Conservation (phyloP, 2,888 invertebrate species). For the Xylota sylvarum region DNA sequence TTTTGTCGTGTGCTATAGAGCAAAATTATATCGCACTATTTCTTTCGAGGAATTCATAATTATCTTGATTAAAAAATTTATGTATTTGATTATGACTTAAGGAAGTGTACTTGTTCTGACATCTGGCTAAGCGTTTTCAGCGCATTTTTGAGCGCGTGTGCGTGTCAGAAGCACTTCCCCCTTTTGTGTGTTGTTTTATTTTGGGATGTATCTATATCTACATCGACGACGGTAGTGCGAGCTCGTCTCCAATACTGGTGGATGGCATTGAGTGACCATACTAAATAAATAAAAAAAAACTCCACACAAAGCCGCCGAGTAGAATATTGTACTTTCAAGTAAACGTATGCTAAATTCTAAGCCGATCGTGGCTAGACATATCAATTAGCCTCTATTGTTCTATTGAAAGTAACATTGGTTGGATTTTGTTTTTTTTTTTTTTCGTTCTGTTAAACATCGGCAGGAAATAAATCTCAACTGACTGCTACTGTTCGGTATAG, state of each 20-base stretch:
- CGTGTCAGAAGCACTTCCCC: conserved; percentile 60
- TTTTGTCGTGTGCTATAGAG: conserved; percentile 33
- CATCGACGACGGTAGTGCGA: no score
- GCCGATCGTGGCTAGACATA: conserved; percentile 69
- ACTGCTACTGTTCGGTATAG: conserved; percentile 33
- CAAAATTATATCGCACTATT: conserved; percentile 39
- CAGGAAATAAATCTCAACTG: conserved; percentile 73
- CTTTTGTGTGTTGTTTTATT: conserved; percentile 21
- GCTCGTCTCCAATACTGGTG: conserved; percentile 52
- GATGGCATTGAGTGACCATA: conserved; percentile 73
- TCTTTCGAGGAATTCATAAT: conserved; percentile 48
- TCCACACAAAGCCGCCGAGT: conserved; percentile 68
- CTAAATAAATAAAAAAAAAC: conserved; percentile 64
- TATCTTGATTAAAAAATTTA: conserved; percentile 33
- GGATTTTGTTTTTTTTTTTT: conserved; percentile 39
- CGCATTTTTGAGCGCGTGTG: conserved; percentile 24
- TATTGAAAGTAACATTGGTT: conserved; percentile 71
- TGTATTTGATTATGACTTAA: conserved; percentile 29
- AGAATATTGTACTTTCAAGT: conserved; percentile 68
- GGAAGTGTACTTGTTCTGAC: conserved; percentile 57
- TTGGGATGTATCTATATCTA: conserved; percentile 39
- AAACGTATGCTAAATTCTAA: conserved; percentile 73
- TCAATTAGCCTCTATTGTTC: conserved; percentile 73
- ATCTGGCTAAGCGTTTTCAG: conserved; percentile 32
- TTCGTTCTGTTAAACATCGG: conserved; percentile 46